Conservation (phyloP, 2,888 invertebrate genomes). For the Thyatira batis region DNA sequence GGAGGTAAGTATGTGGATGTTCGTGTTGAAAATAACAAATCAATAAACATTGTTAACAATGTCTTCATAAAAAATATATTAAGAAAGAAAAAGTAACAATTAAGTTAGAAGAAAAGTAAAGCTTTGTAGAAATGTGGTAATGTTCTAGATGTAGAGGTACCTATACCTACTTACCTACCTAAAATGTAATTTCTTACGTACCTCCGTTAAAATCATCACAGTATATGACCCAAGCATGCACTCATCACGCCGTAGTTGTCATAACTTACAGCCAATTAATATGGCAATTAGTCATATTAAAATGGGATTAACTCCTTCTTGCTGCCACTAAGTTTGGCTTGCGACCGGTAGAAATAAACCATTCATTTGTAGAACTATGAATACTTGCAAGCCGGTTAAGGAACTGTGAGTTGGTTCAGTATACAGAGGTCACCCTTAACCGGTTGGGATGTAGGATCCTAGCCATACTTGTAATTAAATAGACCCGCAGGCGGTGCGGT, state of each 20-base stretch:
- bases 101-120: too few species aligned
- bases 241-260: constrained; percentile 19
- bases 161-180: too few species aligned
- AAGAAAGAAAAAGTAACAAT: too few species aligned
- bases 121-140: too few species aligned
- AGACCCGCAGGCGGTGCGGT: constrained; percentile 63
- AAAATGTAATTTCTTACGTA: too few species aligned
- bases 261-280: constrained; percentile 52
- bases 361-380: constrained; percentile 31
- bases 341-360: constrained; percentile 38
- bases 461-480: constrained; percentile 48
- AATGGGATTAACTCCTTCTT: constrained; percentile 71
- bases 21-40: too few species aligned
- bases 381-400: neutral
- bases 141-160: too few species aligned
- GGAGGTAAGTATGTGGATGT: too few species aligned
- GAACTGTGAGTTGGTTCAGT: neutral
- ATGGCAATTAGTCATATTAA: constrained; percentile 73
- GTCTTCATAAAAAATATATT: too few species aligned
- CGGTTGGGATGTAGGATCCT: constrained; percentile 21
- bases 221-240: neutral
- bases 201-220: neutral
- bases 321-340: constrained; percentile 52
- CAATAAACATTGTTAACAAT: too few species aligned
- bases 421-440: constrained; percentile 25